phyloP scores from a whole-genome alignment of 2,888 invertebrate genomes.

The Zootermopsis nevadensis region DNA sequence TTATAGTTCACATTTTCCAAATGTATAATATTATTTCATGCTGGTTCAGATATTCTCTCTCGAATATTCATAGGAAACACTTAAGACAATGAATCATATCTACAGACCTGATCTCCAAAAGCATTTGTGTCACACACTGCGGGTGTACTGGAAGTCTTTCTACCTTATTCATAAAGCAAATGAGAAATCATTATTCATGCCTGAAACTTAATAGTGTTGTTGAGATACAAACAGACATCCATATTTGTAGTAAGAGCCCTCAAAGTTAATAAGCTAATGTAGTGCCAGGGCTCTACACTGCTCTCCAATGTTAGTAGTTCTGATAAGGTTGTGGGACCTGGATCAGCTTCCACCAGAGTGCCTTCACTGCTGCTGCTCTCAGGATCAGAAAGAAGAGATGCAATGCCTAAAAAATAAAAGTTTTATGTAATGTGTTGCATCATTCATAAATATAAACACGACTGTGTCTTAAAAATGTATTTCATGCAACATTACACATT shows the following conservation, averaged over 20 bases:
- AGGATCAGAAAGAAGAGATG: slow-evolving; percentile 15
- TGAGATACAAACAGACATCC: slow-evolving; percentile 39
- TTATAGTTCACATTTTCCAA: too few relatives aligned
- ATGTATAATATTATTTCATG: too few relatives aligned
- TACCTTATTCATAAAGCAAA: background rate
- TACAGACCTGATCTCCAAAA: too few relatives aligned
- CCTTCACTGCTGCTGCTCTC: slow-evolving; percentile 29
- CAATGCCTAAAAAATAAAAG: slow-evolving; percentile 12
- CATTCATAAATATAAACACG: too few relatives aligned
- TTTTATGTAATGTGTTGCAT: background rate
- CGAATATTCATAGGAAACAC: too few relatives aligned
- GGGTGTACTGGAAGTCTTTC: too few relatives aligned
- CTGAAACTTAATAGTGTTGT: slow-evolving; percentile 26
- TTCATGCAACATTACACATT: too few relatives aligned
- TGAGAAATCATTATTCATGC: background rate
- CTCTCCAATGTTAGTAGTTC: slow-evolving; percentile 34
- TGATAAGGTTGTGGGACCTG: background rate
- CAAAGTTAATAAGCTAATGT: slow-evolving; percentile 30
- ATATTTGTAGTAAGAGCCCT: slow-evolving; percentile 39
- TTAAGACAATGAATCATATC: too few relatives aligned
- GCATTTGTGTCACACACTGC: too few relatives aligned
- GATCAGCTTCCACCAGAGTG: slow-evolving; percentile 32
- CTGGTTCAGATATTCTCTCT: too few relatives aligned
- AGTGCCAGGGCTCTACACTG: slow-evolving; percentile 31
- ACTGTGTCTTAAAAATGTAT: too few relatives aligned